Conservation (phyloP, 2,797 vertebrate species). For the Natrix natrix region DNA sequence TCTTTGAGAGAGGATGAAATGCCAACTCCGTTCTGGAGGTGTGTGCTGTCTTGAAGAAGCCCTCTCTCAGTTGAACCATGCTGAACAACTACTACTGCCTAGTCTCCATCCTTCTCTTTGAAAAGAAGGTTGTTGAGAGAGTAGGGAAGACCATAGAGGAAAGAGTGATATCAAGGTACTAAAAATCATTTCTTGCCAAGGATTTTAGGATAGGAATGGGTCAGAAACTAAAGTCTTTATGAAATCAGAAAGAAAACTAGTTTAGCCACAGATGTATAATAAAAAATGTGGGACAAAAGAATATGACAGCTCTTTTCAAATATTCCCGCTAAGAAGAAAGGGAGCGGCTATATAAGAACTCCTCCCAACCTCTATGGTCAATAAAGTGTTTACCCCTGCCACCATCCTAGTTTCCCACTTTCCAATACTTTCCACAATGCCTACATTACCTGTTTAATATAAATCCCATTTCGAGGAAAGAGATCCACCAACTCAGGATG, state of each 20-base stretch:
- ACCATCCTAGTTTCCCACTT: not conserved
- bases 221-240: not conserved
- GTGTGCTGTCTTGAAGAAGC: not conserved
- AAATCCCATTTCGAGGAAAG: slow-evolving; percentile 87
- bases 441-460: slow-evolving; percentile 89
- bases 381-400: not conserved
- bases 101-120: not conserved
- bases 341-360: not conserved
- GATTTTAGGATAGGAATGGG: not conserved
- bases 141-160: not conserved
- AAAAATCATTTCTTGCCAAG: not conserved
- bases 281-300: not conserved
- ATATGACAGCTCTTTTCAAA: not conserved
- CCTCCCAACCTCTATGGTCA: not conserved
- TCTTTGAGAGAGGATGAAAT: not conserved
- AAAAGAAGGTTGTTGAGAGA: not conserved
- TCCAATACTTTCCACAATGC: not conserved
- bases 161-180: not conserved
- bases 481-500: slow-evolving; percentile 93
- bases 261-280: not conserved
- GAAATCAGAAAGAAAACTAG: not conserved
- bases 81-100: not conserved
- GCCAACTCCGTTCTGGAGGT: not conserved
- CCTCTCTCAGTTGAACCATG: not conserved
- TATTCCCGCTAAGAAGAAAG: not conserved